A percentile compares a stretch with the other conserved stretches of the same genome.
These are phyloP conservation scores for Bujurquina vittata DNA, from an alignment of 2,113 vertebrate species.

Conservation along the genomic window DNA sequence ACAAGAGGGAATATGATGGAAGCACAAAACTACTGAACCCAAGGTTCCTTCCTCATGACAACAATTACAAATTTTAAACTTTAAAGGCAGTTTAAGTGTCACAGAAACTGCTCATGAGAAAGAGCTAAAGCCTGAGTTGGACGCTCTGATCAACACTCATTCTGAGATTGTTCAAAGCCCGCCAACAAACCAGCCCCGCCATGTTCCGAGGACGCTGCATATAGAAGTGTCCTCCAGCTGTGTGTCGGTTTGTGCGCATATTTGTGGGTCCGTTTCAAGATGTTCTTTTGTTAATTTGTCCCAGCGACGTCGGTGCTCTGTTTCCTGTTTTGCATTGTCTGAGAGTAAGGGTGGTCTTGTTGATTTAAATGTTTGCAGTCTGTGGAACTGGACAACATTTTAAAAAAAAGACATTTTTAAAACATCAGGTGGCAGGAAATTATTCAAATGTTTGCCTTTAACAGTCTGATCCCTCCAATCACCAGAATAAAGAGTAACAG, in stretches of 20 bases:
- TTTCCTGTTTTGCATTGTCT: conserved; percentile 28
- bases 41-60: background rate
- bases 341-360: conserved; percentile 8
- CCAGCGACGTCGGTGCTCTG: conserved; percentile 20
- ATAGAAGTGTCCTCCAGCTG: conserved; percentile 11
- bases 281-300: conserved; percentile 24
- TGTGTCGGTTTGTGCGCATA: background rate
- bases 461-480: background rate
- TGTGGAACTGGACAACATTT: background rate
- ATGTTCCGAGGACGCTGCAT: background rate
- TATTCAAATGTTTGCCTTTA: background rate
- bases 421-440: background rate
- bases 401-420: background rate
- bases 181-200: background rate
- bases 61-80: background rate
- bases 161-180: background rate
- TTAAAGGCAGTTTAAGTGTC: background rate
- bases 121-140: too few species aligned
- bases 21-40: background rate
- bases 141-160: too few species aligned
- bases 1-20: background rate
- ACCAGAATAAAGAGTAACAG: background rate
- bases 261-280: conserved; percentile 7
- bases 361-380: background rate
- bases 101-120: too few species aligned